A percentile compares a stretch with the other conserved stretches of the same genome.
Evolutionary conservation across 2,888 invertebrate species (phyloP).

Genomic region (Hofmannophila pseudospretella): DNA sequence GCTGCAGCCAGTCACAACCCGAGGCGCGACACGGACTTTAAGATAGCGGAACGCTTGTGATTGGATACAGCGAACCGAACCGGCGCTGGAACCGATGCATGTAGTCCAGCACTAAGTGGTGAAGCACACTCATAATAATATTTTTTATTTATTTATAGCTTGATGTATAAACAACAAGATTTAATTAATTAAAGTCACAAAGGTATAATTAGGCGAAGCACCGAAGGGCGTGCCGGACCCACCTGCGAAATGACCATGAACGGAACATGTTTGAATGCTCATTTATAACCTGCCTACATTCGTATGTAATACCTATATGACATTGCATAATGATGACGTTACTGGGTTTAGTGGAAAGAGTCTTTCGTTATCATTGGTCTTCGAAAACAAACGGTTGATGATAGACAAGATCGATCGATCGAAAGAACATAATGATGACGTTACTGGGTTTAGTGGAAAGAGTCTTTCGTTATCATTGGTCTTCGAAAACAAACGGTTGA

Average conservation of each 20-base stretch:
- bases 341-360: background rate
- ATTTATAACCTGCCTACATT: background rate
- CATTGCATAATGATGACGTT: slow-evolving; percentile 2
- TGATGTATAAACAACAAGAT: slow-evolving; percentile 16
- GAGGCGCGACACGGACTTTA: too few species aligned
- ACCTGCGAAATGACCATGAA: slow-evolving; percentile 7
- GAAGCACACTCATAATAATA: too few species aligned
- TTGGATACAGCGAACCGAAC: too few species aligned
- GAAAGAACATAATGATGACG: slow-evolving; percentile 4
- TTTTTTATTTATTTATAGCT: background rate
- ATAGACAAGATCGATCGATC: too few species aligned
- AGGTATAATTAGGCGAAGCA: slow-evolving; percentile 24
- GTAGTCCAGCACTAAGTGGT: too few species aligned
- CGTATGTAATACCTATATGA: background rate
- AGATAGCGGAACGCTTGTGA: too few species aligned
- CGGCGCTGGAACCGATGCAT: too few species aligned
- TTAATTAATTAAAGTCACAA: slow-evolving; percentile 25
- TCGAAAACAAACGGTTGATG: too few species aligned
- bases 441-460: background rate
- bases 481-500: too few species aligned
- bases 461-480: too few species aligned
- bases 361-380: too few species aligned
- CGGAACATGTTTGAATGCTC: slow-evolving; percentile 1
- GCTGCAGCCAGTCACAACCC: too few species aligned
- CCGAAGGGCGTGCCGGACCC: slow-evolving; percentile 17